Evolutionary conservation across 35 echinoderm and acorn worm species (phyloP), one percentile per base, ranked within the genome.

Genomic region (Patiria miniata): DNA sequence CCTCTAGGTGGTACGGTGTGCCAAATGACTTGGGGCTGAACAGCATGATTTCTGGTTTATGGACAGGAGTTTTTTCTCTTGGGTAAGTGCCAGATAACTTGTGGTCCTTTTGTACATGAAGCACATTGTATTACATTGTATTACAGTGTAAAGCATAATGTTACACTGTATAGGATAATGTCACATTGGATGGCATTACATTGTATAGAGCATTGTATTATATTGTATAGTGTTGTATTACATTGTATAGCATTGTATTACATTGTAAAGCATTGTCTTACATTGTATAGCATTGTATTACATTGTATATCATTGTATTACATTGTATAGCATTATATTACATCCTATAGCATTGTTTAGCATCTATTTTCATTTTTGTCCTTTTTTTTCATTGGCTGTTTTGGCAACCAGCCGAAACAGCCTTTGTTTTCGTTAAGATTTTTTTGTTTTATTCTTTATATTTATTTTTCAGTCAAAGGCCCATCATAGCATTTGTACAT

Each of bases 1-100:
- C 61, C 65, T 87, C 6, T 38, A 94, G 93, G 33, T 94, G 93
- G 93, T 82, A 94, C 59, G 93, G 93, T 36, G 37, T 94, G 16
- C 88, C 93, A 21, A 77, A 91, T 17, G 79, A 91, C 83, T 59
- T 94, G 7, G 42, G 82, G 15, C 79, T 84, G 1, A 83, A 90
- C 37, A 61, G 77, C 2, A 78, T 94, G 19, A 39, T 94, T 36
- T 94, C 93, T 10, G 93, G 93, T 1, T 57, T 94, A 7, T 94
- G 90, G 58, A 83, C 78, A 40, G 68, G 88, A 38, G 39, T 58
- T 22, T 94, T 94, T 65, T 85, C 44, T 32, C 39, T 94, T 26
- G 93, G 93, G 93, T 94, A 87, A 77, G 89, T 86, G 8, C 29
- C 14, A 32, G 14, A 15, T 69, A 7, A 34, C 61, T 69, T 69